Evolutionary conservation across 2,888 invertebrate genomes (phyloP).

Genomic region (Empis livida): DNA sequence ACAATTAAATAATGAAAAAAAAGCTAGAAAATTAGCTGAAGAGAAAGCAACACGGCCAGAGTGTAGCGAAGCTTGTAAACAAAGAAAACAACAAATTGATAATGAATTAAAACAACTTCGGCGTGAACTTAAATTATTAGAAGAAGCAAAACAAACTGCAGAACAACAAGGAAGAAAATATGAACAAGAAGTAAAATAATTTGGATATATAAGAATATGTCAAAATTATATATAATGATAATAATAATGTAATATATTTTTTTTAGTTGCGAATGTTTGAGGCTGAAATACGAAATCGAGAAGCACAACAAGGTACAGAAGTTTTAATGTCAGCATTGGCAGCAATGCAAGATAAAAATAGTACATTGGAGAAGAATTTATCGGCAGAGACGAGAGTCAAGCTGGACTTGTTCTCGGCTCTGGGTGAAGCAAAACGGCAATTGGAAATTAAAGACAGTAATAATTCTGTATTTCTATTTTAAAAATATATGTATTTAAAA

Average conservation of each 20-base stretch:
- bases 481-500: not conserved
- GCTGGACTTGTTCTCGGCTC: constrained; percentile 92
- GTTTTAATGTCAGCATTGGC: constrained; percentile 66
- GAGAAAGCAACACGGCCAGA: constrained; percentile 42
- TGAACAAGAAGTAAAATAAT: constrained; percentile 31
- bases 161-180: constrained; percentile 33
- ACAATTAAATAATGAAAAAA: constrained; percentile 59
- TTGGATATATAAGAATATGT: not conserved
- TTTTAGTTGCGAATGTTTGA: constrained; percentile 31
- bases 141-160: constrained; percentile 45
- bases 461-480: constrained; percentile 27
- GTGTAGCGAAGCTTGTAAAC: constrained; percentile 54
- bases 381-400: constrained; percentile 96
- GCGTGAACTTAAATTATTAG: constrained; percentile 49
- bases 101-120: constrained; percentile 52
- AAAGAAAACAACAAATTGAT: constrained; percentile 52
- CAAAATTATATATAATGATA: not conserved
- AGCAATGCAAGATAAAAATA: constrained; percentile 79
- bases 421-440: constrained; percentile 88
- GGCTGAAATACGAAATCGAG: constrained; percentile 31
- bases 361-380: constrained; percentile 83
- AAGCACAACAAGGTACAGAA: constrained; percentile 47
- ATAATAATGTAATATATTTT: too few species aligned
- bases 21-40: constrained; percentile 46
- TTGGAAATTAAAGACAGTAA: constrained; percentile 76